phyloP scores from a whole-genome alignment of 2,888 invertebrate species.

The Alentia gelatinosa region DNA sequence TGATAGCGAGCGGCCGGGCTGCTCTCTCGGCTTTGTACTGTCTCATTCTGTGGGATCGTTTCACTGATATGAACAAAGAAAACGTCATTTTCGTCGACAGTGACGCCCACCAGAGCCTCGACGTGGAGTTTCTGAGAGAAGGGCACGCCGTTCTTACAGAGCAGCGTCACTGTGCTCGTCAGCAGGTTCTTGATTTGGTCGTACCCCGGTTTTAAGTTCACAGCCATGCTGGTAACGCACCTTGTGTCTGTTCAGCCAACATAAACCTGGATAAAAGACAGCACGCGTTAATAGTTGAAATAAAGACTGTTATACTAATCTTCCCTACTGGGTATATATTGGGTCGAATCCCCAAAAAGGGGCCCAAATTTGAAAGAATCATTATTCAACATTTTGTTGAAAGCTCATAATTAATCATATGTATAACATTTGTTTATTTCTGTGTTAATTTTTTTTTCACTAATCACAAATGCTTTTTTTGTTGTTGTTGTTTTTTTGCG shows the following conservation, averaged over 20 bases:
- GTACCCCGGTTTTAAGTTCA: not conserved
- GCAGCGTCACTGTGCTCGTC: not conserved
- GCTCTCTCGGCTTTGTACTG: not conserved
- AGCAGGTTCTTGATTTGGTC: constrained; percentile 21
- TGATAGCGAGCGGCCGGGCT: not conserved
- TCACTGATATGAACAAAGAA: constrained; percentile 41
- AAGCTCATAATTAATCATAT: too few relatives aligned
- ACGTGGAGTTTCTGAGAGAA: constrained; percentile 10
- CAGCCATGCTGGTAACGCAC: not conserved
- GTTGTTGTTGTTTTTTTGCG: too few relatives aligned
- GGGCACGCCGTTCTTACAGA: constrained; percentile 15
- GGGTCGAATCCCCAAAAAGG: too few relatives aligned
- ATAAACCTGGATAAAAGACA: not conserved
- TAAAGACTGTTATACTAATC: not conserved
- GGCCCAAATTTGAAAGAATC: too few relatives aligned
- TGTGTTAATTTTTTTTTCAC: too few relatives aligned
- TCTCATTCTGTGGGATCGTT: not conserved
- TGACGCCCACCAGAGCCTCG: constrained; percentile 1
- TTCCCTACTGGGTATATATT: not conserved
- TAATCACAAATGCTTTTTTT: too few relatives aligned
- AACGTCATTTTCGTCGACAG: constrained; percentile 3
- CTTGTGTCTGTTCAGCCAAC: not conserved
- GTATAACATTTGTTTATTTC: too few relatives aligned
- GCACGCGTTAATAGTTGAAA: not conserved
- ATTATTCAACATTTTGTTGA: too few relatives aligned